These are phyloP conservation scores for Apodemia hepburni DNA, from an alignment of 2,888 invertebrate species.

Conservation along the genomic window DNA sequence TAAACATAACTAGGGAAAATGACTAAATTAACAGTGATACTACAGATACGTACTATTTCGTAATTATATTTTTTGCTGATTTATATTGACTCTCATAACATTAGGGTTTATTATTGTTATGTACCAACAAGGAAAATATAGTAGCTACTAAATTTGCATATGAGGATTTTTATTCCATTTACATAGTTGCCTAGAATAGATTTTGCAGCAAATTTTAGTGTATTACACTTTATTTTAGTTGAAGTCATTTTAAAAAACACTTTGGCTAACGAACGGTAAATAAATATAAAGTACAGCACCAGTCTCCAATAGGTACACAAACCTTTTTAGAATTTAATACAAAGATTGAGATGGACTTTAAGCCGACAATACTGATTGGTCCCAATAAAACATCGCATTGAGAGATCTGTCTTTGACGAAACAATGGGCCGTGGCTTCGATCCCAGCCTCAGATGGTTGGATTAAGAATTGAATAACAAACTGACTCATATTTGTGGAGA, in stretches of 20 bases:
- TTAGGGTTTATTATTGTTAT: too few species aligned
- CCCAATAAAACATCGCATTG: constrained; percentile 70
- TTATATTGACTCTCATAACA: too few species aligned
- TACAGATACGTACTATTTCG: too few species aligned
- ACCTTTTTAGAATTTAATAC: constrained; percentile 48
- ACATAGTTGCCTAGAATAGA: too few species aligned
- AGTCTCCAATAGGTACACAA: constrained; percentile 27
- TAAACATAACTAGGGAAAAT: too few species aligned
- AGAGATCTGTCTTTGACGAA: constrained; percentile 67
- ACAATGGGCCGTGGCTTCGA: constrained; percentile 62
- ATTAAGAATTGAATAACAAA: constrained; percentile 38
- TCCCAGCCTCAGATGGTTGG: constrained; percentile 50
- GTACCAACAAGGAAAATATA: too few species aligned
- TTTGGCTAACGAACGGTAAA: not conserved
- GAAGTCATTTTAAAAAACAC: not conserved
- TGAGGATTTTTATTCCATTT: too few species aligned
- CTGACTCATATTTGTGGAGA: constrained; percentile 31
- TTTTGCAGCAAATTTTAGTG: too few species aligned
- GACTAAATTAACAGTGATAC: too few species aligned
- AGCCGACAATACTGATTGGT: constrained; percentile 76
- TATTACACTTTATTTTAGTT: not conserved
- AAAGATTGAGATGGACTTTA: constrained; percentile 57
- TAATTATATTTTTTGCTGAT: too few species aligned
- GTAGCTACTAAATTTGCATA: too few species aligned
- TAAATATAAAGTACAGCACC: constrained; percentile 10